Conservation (phyloP, 2,797 vertebrate species). For the Liasis olivaceus region DNA sequence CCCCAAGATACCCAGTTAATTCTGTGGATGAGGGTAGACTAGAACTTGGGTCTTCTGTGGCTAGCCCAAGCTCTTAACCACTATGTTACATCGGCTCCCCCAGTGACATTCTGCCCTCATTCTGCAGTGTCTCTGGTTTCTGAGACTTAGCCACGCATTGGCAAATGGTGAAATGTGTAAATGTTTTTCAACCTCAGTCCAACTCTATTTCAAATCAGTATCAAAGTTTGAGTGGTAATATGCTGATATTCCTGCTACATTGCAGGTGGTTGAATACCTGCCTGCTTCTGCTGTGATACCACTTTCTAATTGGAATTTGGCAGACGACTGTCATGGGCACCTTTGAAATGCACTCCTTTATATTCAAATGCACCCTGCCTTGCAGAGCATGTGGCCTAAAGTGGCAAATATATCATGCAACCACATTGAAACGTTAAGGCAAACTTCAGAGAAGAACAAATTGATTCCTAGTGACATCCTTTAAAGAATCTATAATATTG, state of each 20-base stretch:
- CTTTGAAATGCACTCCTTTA: background rate
- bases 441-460: conserved; percentile 58
- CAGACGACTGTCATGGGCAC: background rate
- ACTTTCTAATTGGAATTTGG: conserved; percentile 5
- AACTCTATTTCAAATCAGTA: background rate
- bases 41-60: background rate
- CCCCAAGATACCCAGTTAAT: background rate
- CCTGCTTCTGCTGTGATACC: background rate
- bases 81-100: background rate
- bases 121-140: background rate
- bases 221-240: background rate
- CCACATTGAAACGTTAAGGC: conserved; percentile 13
- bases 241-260: background rate
- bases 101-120: background rate
- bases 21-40: background rate
- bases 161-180: background rate
- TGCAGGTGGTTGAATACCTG: background rate
- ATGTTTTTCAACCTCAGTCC: background rate
- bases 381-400: conserved; percentile 9
- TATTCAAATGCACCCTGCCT: background rate
- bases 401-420: conserved; percentile 2
- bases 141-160: background rate
- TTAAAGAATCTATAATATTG: conserved; percentile 47
- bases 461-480: conserved; percentile 64
- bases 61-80: background rate